Conservation (phyloP, 2,888 invertebrate species). For the Drosophila seclusa region DNA sequence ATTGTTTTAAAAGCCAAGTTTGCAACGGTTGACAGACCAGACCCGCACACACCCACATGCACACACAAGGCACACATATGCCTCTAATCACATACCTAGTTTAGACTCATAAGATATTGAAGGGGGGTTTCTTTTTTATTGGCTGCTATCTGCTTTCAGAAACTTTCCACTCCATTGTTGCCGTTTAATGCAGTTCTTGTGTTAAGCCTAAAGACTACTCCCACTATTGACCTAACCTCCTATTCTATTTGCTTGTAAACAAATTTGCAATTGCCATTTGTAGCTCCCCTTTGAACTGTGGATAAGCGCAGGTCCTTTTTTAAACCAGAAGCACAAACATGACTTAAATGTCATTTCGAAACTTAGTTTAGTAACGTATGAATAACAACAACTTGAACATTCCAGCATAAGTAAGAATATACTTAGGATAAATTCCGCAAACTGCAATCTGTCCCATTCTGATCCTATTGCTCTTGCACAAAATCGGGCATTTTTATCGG, state of each 20-base stretch:
- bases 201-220: constrained; percentile 23
- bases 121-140: constrained; percentile 22
- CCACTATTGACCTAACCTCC: constrained; percentile 20
- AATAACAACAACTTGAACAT: background rate
- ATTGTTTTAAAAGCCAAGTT: constrained; percentile 79
- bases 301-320: background rate
- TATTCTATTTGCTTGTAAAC: constrained; percentile 26
- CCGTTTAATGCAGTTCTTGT: constrained; percentile 52
- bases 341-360: background rate
- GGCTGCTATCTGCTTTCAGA: constrained; percentile 7
- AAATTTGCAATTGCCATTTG: constrained; percentile 36
- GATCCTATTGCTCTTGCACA: background rate
- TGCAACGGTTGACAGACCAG: constrained; percentile 42
- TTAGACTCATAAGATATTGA: constrained; percentile 59
- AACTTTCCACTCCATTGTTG: constrained; percentile 52
- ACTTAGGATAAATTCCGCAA: background rate
- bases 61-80: constrained; percentile 21
- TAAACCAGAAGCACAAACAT: background rate
- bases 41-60: constrained; percentile 14
- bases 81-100: constrained; percentile 20
- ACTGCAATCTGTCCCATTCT: background rate
- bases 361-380: background rate
- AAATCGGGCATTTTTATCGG: background rate
- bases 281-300: constrained; percentile 10
- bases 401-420: background rate